Conservation (phyloP, 2,797 vertebrate genomes). For the Eulemur coronatus region DNA sequence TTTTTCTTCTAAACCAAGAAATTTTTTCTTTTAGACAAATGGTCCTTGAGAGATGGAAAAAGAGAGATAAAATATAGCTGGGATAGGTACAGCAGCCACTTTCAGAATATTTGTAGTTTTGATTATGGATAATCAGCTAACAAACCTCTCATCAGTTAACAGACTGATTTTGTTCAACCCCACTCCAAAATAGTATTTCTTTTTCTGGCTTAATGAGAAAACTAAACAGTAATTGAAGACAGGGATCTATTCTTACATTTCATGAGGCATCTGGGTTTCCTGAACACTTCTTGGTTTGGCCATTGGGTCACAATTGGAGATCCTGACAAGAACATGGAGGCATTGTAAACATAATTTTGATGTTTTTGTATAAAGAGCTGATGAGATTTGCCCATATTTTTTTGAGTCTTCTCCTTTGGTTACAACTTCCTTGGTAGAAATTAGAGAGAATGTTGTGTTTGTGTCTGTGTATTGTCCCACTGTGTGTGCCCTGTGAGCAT, state of each 20-base stretch:
- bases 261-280: not conserved
- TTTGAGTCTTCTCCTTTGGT: not conserved
- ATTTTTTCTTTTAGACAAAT: not conserved
- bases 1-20: not conserved
- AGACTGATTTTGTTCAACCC: not conserved
- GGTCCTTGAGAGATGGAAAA: not conserved
- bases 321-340: not conserved
- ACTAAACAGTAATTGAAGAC: not conserved
- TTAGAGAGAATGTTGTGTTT: not conserved
- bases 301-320: not conserved
- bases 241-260: not conserved
- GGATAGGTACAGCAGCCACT: not conserved
- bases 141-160: not conserved
- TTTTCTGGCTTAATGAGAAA: not conserved
- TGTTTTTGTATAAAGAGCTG: not conserved
- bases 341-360: not conserved
- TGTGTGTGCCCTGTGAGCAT: not conserved
- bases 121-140: not conserved
- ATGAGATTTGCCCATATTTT: not conserved
- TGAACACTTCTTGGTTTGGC: not conserved
- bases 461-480: not conserved
- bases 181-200: not conserved
- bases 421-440: not conserved
- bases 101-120: not conserved
- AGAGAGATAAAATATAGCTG: not conserved